These are phyloP conservation scores for Capromys pilorides DNA, from an alignment of 2,797 vertebrate species.

Conservation along the genomic window DNA sequence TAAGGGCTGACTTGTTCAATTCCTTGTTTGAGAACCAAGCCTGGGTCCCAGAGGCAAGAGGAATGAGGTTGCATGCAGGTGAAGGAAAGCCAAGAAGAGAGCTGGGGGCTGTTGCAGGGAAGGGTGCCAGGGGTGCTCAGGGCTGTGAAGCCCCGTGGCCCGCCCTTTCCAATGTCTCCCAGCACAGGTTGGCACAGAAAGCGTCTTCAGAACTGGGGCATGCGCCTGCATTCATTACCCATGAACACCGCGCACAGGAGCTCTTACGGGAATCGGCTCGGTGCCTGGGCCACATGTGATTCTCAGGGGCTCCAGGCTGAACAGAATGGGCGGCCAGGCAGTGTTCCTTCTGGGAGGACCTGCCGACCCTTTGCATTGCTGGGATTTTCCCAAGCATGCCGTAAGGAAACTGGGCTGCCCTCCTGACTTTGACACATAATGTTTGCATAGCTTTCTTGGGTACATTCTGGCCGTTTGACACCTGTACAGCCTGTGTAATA, in stretches of 20 bases:
- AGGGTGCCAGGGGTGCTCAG: neutral
- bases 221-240: constrained; percentile 75
- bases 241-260: constrained; percentile 17
- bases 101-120: neutral
- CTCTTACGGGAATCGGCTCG: neutral
- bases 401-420: constrained; percentile 46
- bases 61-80: neutral
- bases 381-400: constrained; percentile 41
- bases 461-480: neutral
- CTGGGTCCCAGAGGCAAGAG: neutral
- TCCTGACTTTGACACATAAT: neutral
- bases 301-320: neutral
- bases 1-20: neutral
- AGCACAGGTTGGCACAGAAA: constrained; percentile 9
- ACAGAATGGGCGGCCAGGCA: neutral
- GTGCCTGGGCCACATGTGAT: constrained; percentile 14
- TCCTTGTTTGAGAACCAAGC: neutral
- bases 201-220: neutral
- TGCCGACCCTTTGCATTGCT: constrained; percentile 64
- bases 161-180: constrained; percentile 62
- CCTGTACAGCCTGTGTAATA: neutral
- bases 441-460: neutral
- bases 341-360: neutral
- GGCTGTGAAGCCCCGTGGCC: constrained; percentile 32
- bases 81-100: neutral